These are phyloP conservation scores for Forbesichthys papilliferus DNA, from an alignment of 2,113 vertebrate species.

Conservation along the genomic window DNA sequence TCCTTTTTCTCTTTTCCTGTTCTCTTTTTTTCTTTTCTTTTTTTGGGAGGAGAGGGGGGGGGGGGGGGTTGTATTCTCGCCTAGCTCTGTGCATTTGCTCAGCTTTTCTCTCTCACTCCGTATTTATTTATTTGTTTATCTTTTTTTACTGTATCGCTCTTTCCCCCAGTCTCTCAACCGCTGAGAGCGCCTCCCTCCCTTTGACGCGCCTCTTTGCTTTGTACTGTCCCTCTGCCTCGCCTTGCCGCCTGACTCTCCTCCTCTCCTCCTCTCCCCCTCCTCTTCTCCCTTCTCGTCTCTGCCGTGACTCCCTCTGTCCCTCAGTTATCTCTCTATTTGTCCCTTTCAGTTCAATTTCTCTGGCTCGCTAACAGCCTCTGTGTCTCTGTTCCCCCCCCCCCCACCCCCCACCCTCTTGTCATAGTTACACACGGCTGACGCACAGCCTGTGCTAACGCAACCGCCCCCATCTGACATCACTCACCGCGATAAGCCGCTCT, in stretches of 20 bases:
- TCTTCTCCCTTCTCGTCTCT: background rate
- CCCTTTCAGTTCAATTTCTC: constrained; percentile 21
- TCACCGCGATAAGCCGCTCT: constrained; percentile 44
- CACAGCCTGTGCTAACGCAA: constrained; percentile 28
- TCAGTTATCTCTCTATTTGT: constrained; percentile 9
- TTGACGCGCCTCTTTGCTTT: background rate
- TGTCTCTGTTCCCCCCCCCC: constrained; percentile 32
- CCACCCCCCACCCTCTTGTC: constrained; percentile 29
- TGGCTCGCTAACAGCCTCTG: constrained; percentile 25
- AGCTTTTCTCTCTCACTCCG: background rate
- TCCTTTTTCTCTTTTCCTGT: constrained; percentile 13
- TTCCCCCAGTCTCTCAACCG: too few relatives aligned
- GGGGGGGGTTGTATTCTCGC: too few relatives aligned
- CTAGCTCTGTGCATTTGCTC: too few relatives aligned
- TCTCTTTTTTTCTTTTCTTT: constrained; percentile 2
- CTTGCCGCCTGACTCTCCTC: background rate
- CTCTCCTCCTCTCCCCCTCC: background rate
- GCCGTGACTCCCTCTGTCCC: constrained; percentile 1
- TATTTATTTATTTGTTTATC: background rate
- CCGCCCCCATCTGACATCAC: constrained; percentile 49
- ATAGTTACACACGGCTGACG: constrained; percentile 28
- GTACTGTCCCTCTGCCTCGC: background rate
- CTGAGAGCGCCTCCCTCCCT: too few relatives aligned
- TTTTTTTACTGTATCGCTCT: too few relatives aligned
- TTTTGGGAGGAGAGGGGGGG: background rate